Evolutionary conservation across 2,113 vertebrate genomes (phyloP).

Genomic region (Caranx melampygus): DNA sequence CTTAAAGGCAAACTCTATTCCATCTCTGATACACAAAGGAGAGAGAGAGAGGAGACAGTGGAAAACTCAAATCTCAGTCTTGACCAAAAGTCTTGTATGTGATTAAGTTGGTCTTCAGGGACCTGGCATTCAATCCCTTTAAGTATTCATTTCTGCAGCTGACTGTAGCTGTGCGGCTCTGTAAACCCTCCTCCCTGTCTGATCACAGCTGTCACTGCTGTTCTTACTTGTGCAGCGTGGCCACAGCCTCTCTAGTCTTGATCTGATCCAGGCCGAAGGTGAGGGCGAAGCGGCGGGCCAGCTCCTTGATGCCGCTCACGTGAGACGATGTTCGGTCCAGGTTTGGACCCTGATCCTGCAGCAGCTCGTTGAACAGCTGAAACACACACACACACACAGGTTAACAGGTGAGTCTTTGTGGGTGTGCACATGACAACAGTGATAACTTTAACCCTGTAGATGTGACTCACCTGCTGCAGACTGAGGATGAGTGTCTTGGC

Average conservation of each 20-base stretch:
- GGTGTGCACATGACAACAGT: not conserved
- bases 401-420: not conserved
- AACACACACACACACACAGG: constrained; percentile 29
- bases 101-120: too few species aligned
- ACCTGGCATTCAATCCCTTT: too few species aligned
- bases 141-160: too few species aligned
- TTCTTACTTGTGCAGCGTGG: constrained; percentile 97
- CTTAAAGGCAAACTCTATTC: constrained; percentile 99
- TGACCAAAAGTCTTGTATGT: not conserved
- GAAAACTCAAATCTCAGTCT: not conserved
- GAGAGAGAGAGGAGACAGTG: not conserved
- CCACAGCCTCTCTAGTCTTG: constrained; percentile 98
- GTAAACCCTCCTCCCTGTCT: not conserved
- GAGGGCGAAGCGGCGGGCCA: constrained; percentile 97
- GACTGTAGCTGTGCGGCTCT: too few species aligned
- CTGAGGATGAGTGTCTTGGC: constrained; percentile 99
- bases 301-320: constrained; percentile 97
- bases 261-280: constrained; percentile 99
- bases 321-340: constrained; percentile 97
- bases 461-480: constrained; percentile 92
- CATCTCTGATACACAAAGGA: constrained; percentile 85
- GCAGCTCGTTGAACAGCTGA: constrained; percentile 97
- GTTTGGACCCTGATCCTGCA: constrained; percentile 98
- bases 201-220: not conserved
- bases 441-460: not conserved